Conservation (phyloP, 1,140 invertebrate genomes). For the Hydropsyche tenuis region DNA sequence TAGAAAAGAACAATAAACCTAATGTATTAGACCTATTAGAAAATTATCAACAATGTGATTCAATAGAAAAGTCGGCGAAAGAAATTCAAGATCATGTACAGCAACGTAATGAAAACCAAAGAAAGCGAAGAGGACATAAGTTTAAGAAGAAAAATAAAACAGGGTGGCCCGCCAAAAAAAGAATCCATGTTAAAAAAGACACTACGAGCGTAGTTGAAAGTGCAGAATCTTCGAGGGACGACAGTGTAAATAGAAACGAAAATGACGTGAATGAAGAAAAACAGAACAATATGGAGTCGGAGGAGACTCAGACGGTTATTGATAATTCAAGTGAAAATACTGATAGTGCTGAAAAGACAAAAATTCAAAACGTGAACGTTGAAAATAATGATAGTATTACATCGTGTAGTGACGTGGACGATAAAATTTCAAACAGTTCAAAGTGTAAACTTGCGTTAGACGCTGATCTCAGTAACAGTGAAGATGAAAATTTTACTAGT, state of each 20-base stretch:
- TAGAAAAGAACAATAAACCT: slow-evolving; percentile 32
- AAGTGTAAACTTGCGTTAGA: slow-evolving; percentile 32
- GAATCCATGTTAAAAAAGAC: slow-evolving; percentile 53
- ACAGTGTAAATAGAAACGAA: slow-evolving; percentile 47
- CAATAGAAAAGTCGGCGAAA: slow-evolving; percentile 48
- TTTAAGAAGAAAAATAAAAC: slow-evolving; percentile 63
- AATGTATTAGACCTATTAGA: slow-evolving; percentile 40
- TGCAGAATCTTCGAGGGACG: slow-evolving; percentile 51
- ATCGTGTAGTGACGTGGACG: slow-evolving; percentile 40
- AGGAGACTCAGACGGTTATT: background rate
- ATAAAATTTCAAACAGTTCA: slow-evolving; percentile 25
- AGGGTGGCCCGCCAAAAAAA: slow-evolving; percentile 61
- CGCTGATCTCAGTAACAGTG: slow-evolving; percentile 38
- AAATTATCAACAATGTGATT: slow-evolving; percentile 41
- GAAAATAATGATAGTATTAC: slow-evolving; percentile 45
- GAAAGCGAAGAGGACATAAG: slow-evolving; percentile 53
- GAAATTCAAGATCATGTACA: slow-evolving; percentile 54
- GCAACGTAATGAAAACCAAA: slow-evolving; percentile 19
- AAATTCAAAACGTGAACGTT: slow-evolving; percentile 26
- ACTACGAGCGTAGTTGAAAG: slow-evolving; percentile 52
- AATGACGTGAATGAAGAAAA: background rate
- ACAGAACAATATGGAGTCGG: background rate
- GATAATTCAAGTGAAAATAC: background rate
- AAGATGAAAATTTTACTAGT: slow-evolving; percentile 6
- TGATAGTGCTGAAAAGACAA: background rate